phyloP scores from a whole-genome alignment of 2,113 vertebrate genomes.

The Rynchops niger region DNA sequence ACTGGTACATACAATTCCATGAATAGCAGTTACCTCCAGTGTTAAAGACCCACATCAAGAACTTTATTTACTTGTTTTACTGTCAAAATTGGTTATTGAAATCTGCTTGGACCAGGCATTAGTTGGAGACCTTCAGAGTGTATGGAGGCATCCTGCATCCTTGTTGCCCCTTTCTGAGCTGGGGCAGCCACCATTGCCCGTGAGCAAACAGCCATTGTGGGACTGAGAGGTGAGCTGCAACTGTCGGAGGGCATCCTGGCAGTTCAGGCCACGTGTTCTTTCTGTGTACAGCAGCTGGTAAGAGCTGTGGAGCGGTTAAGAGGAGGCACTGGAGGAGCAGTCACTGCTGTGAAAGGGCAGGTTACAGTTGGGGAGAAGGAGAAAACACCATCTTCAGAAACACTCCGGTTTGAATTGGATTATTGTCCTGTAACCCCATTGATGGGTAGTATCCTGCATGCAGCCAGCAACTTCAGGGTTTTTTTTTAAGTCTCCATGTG shows the following conservation, averaged over 20 bases:
- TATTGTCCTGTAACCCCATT: neutral
- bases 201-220: accelerated
- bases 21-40: neutral
- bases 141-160: neutral
- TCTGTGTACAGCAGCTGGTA: neutral
- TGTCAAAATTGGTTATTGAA: neutral
- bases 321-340: neutral
- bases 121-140: no score
- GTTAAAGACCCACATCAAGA: neutral
- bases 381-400: neutral
- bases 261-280: neutral
- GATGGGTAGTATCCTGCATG: neutral
- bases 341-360: neutral
- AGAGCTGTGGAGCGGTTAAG: neutral
- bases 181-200: accelerated
- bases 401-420: neutral
- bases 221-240: neutral
- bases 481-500: neutral
- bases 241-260: neutral
- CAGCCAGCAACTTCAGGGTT: neutral
- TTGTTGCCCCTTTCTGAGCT: neutral
- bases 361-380: accelerated
- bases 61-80: neutral
- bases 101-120: neutral
- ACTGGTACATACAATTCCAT: neutral